Evolutionary conservation across 1,140 invertebrate genomes (phyloP).

Genomic region (Tetramorium alpestre): DNA sequence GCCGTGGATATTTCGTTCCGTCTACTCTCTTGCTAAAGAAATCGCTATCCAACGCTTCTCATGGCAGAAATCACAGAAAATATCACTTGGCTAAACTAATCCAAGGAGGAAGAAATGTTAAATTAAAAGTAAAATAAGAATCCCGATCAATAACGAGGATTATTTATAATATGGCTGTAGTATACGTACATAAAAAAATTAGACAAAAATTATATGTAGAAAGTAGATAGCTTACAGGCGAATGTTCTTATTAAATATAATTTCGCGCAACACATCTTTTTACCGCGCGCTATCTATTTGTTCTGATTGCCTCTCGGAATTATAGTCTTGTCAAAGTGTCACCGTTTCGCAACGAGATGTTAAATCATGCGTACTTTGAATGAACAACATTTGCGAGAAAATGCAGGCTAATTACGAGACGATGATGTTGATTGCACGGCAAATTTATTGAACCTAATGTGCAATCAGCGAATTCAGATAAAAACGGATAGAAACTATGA

Average conservation of each 20-base stretch:
- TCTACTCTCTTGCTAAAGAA: slow-evolving; percentile 27
- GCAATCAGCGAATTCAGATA: background rate
- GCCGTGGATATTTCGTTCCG: slow-evolving; percentile 29
- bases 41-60: background rate
- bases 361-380: slow-evolving; percentile 22
- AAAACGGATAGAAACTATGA: background rate
- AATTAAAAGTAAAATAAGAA: slow-evolving; percentile 13
- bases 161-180: background rate
- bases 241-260: slow-evolving; percentile 5
- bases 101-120: background rate
- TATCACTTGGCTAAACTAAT: background rate
- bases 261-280: background rate
- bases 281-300: background rate
- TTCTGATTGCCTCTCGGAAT: background rate
- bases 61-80: slow-evolving; percentile 3
- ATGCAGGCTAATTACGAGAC: background rate
- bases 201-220: background rate
- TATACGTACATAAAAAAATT: background rate
- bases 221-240: background rate
- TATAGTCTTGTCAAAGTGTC: slow-evolving; percentile 1
- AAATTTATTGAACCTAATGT: slow-evolving; percentile 18
- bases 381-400: background rate
- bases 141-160: background rate
- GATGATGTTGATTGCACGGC: background rate
- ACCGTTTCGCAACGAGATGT: background rate